phyloP scores from a whole-genome alignment of 2,113 vertebrate species.

The Nycticorax nycticorax region DNA sequence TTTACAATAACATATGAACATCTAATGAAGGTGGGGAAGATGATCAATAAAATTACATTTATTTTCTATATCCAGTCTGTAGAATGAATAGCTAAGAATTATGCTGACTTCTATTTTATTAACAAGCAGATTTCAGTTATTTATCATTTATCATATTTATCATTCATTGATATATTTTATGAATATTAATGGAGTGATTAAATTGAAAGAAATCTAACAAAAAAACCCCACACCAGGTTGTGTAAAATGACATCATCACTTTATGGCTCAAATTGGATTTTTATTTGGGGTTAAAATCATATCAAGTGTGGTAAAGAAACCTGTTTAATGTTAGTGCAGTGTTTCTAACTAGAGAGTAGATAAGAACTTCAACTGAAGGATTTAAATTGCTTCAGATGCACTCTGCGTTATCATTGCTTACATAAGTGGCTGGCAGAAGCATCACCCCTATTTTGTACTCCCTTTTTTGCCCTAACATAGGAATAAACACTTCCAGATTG shows the following conservation, averaged over 20 bases:
- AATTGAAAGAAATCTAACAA: not conserved
- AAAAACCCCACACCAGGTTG: not conserved
- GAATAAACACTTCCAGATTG: not conserved
- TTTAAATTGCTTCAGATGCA: constrained; percentile 3
- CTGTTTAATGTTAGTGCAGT: not conserved
- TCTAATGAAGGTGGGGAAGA: not conserved
- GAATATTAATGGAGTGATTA: not conserved
- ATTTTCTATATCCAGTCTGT: not conserved
- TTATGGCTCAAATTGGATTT: not conserved
- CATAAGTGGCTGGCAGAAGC: not conserved
- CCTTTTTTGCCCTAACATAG: not conserved
- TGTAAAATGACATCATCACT: not conserved
- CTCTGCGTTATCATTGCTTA: not conserved
- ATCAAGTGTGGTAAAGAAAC: not conserved
- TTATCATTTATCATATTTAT: no score
- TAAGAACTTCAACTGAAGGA: not conserved
- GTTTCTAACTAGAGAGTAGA: not conserved
- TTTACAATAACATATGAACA: not conserved
- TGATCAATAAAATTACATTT: not conserved
- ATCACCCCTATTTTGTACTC: not conserved
- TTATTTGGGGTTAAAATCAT: not conserved
- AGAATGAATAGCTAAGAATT: not conserved
- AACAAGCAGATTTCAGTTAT: not conserved
- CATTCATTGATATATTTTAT: not conserved
- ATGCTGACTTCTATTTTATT: not conserved